Evolutionary conservation across 2,113 vertebrate species (phyloP).

Genomic region (Rattus norvegicus): DNA sequence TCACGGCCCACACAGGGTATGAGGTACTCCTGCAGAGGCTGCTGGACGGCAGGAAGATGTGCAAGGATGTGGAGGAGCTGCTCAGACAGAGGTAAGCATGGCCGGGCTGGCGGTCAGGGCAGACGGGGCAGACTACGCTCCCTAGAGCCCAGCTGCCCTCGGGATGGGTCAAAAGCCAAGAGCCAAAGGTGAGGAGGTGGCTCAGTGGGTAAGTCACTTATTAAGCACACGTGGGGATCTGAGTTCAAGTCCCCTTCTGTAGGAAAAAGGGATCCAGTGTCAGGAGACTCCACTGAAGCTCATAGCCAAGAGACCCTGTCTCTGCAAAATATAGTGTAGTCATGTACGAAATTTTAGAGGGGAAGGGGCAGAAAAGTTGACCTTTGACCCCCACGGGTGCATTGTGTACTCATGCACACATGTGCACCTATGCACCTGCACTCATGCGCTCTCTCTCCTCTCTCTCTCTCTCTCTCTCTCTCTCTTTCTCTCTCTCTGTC

Average conservation of each 20-base stretch:
- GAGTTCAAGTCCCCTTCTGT: background rate
- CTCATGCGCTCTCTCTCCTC: too few relatives aligned
- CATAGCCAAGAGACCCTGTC: background rate
- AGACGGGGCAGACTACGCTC: background rate
- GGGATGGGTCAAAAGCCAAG: background rate
- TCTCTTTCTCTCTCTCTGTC: too few relatives aligned
- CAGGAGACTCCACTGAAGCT: background rate
- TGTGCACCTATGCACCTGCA: background rate
- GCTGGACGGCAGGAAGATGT: conserved; percentile 93
- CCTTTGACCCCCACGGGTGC: background rate
- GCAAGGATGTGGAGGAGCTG: conserved; percentile 96
- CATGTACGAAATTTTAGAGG: background rate
- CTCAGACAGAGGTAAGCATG: conserved; percentile 92
- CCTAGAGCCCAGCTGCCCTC: background rate
- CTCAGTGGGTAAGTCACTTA: background rate
- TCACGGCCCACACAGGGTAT: conserved; percentile 91
- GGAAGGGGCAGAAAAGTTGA: background rate
- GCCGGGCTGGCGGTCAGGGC: fast-evolving
- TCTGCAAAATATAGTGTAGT: background rate
- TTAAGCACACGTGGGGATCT: background rate
- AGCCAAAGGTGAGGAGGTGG: background rate
- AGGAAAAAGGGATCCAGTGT: background rate
- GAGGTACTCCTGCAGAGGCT: conserved; percentile 91
- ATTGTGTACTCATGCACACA: background rate
- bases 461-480: too few relatives aligned